Conservation (phyloP, 2,888 invertebrate species). For the Pycnomerus fuliginosus region DNA sequence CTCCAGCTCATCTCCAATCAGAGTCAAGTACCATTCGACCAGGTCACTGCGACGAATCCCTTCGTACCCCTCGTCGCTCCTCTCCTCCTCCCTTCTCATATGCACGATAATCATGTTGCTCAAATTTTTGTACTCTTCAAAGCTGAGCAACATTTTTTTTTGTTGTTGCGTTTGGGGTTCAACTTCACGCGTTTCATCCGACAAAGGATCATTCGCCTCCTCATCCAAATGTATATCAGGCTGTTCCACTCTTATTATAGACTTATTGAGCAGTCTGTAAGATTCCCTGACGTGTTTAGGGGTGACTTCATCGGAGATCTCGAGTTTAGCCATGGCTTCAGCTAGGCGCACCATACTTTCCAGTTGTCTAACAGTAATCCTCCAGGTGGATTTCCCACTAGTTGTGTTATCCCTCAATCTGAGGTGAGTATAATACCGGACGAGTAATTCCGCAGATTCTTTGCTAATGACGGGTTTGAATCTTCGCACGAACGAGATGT, state of each 20-base stretch:
- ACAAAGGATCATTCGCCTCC: slow-evolving; percentile 41
- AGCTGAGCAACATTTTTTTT: slow-evolving; percentile 79
- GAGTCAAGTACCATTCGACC: slow-evolving; percentile 91
- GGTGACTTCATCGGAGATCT: slow-evolving; percentile 88
- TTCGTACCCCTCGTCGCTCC: slow-evolving; percentile 66
- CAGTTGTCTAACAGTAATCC: slow-evolving; percentile 95
- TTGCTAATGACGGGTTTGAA: slow-evolving; percentile 87
- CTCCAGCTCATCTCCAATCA: slow-evolving; percentile 84
- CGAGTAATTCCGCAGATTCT: slow-evolving; percentile 81
- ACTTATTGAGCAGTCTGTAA: slow-evolving; percentile 83
- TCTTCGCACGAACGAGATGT: slow-evolving; percentile 94
- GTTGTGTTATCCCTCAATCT: slow-evolving; percentile 78
- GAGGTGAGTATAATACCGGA: slow-evolving; percentile 80
- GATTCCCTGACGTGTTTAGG: slow-evolving; percentile 90
- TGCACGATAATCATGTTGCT: slow-evolving; percentile 89
- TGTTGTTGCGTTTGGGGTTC: slow-evolving; percentile 48
- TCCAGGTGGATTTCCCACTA: slow-evolving; percentile 74
- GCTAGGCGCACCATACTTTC: slow-evolving; percentile 95
- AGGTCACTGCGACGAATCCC: slow-evolving; percentile 79
- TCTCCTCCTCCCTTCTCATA: slow-evolving; percentile 82
- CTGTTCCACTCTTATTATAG: slow-evolving; percentile 95
- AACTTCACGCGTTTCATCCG: slow-evolving; percentile 39
- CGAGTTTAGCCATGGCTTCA: slow-evolving; percentile 95
- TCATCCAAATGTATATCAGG: slow-evolving; percentile 91
- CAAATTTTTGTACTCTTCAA: slow-evolving; percentile 90